Evolutionary conservation across 2,797 vertebrate species (phyloP), one percentile per base, ranked within the genome.

Genomic region (Lepus townsendii): DNA sequence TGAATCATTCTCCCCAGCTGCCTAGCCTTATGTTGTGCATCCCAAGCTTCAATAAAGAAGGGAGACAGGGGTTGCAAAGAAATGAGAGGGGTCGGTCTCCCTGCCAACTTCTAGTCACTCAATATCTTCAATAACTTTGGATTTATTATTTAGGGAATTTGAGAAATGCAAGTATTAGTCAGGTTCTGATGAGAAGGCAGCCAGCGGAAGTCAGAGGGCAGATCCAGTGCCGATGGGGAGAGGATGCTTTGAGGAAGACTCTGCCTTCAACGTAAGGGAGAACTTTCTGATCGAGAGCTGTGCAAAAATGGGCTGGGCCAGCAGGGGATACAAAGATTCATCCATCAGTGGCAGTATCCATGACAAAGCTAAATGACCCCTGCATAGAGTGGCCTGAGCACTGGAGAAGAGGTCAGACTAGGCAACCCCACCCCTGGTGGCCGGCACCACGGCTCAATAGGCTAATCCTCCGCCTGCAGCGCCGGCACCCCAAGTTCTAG

Each of bases 141-240:
- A 65, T 95, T 96, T 95, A 92, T 90, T 94, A 93, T 72, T 92
- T 57, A 91, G 35, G 63, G 90, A 87, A 73, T 91, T 78, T 77
- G 93, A 93, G 90, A 91, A 82, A 94, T 87, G 27, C 0, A 3
- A 80, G 79, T 72, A 83, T 35, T 77, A 60, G 66, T 22, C 38
- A 35, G 38, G 52, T 62, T 93, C 93, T 91, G 27, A 93, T 91
- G 76, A 93, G 85, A 72, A 94, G 30, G 32, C 10, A 83, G 66
- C 30, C 80, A 32, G 68, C 7, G 19, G 80, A 85, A 82, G 16
- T 47, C 22, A 0, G 54, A 54, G 71, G 71, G 12, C 68, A 95
- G 78, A 66, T 65, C 62, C 16, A 7, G 54, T 47, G 8, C 24
- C 10, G 0, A 16, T 52, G 38, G 62, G 27, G 13, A 32, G 32